Base-by-base conservation (phyloP, 2,113 vertebrate genomes). In the Saccopteryx bilineata region DNA sequence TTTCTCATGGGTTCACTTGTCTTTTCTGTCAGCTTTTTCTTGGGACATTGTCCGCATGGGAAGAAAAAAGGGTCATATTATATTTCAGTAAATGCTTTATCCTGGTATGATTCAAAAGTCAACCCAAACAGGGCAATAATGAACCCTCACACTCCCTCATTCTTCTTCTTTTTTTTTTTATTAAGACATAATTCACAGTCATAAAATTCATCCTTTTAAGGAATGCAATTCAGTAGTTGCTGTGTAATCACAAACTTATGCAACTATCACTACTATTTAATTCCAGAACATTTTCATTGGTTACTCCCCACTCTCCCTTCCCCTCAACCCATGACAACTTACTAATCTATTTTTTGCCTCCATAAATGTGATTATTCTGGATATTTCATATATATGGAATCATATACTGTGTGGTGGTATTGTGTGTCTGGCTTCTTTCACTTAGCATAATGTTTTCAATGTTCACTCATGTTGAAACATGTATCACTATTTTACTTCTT, bases 51-150 rank as follows among this genome's bases (percentile, higher is more conserved):
- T 80, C 54, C 48, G 24, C 2, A 5, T 50, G 23, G 12, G 7
- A 95, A 91, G 31, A 18, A 46, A 68, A 87, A n/a, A 50, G 23
- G 26, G 9, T 72, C n/a, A 79, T 26, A 18, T 46, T 33, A 18
- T 1, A 96, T 65, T 61, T 89, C 87, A 63, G 52, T 69, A 94
- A 95, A 63, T 90, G 52, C 48, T 82, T 95, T 78, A 87, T 17
- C n/a, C 26, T 89, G 58, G 68, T 56, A 46, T 56, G 46, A 11
- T 28, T 87, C n/a, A 78, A 79, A 95, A 13, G 90, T 17, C 33
- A 81, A 50, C 10, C 31, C 54, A 83, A 81, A 66, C 1, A 75
- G 9, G 23, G 28, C 50, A 93, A 75, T 54, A 75, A 26, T 21
- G 21, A 3, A 21, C 54, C 10, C 9, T 85, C 39, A 54, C 10